Evolutionary conservation across 2,888 invertebrate genomes (phyloP).

Genomic region (Leucozona laternaria): DNA sequence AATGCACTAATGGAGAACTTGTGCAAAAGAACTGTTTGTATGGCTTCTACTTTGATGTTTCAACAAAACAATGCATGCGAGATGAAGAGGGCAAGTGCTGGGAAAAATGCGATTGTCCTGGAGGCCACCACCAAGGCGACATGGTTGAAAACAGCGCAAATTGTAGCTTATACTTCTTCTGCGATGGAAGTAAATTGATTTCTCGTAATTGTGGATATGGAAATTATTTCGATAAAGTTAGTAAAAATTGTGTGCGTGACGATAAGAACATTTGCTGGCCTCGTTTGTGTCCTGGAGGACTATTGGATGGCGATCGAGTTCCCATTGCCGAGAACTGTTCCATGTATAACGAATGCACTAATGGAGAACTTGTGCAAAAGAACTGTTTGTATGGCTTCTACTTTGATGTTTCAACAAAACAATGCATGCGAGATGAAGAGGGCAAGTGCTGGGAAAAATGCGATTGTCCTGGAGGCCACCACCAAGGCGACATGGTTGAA

Average conservation of each 20-base stretch:
- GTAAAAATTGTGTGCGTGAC: neutral
- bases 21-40: neutral
- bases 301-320: neutral
- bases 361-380: neutral
- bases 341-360: neutral
- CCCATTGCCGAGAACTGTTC: neutral
- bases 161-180: neutral
- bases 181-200: neutral
- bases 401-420: constrained; percentile 9
- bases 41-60: constrained; percentile 23
- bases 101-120: neutral
- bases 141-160: neutral
- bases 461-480: neutral
- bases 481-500: neutral
- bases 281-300: neutral
- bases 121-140: neutral
- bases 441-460: constrained; percentile 5
- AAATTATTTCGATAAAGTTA: neutral
- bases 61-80: neutral
- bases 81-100: constrained; percentile 47
- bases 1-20: neutral
- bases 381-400: neutral
- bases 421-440: constrained; percentile 37
- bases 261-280: neutral
- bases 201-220: neutral